A percentile compares a stretch with the other conserved stretches of the same genome.
phyloP scores from a whole-genome alignment of 53 echinoderm and acorn worm genomes.

The Temnopleurus reevesii region DNA sequence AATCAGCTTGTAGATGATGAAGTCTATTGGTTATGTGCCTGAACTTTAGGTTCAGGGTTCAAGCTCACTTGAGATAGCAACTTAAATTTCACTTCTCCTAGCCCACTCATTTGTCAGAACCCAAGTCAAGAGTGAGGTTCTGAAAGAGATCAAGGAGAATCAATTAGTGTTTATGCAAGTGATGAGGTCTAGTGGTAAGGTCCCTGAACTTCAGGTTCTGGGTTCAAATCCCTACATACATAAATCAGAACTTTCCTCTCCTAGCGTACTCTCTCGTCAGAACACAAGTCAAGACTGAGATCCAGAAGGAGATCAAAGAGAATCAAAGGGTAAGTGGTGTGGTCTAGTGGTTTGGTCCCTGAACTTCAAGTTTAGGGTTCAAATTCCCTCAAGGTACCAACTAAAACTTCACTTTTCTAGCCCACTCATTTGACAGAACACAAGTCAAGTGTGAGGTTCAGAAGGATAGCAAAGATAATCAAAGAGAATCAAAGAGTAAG shows the following conservation, averaged over 20 bases:
- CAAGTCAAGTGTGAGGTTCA: conserved; percentile 78
- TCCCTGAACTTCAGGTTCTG: too few relatives aligned
- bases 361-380: too few relatives aligned
- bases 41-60: too few relatives aligned
- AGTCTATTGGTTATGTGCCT: background rate
- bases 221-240: too few relatives aligned
- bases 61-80: too few relatives aligned
- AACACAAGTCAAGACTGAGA: conserved; percentile 82
- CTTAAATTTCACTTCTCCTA: conserved; percentile 87
- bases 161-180: too few relatives aligned
- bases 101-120: conserved; percentile 87
- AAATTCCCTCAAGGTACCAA: too few relatives aligned
- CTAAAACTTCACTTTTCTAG: too few relatives aligned
- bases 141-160: conserved; percentile 73
- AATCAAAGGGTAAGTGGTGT: conserved; percentile 91
- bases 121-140: conserved; percentile 75
- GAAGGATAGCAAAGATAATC: conserved; percentile 75
- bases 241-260: conserved; percentile 98
- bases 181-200: too few relatives aligned
- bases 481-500: too few relatives aligned
- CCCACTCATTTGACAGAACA: conserved; percentile 84
- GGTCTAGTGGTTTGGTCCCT: too few relatives aligned
- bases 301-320: conserved; percentile 76
- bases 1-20: conserved; percentile 77
- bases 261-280: conserved; percentile 88